phyloP scores from a whole-genome alignment of 1,140 invertebrate species.

The Homarus americanus region DNA sequence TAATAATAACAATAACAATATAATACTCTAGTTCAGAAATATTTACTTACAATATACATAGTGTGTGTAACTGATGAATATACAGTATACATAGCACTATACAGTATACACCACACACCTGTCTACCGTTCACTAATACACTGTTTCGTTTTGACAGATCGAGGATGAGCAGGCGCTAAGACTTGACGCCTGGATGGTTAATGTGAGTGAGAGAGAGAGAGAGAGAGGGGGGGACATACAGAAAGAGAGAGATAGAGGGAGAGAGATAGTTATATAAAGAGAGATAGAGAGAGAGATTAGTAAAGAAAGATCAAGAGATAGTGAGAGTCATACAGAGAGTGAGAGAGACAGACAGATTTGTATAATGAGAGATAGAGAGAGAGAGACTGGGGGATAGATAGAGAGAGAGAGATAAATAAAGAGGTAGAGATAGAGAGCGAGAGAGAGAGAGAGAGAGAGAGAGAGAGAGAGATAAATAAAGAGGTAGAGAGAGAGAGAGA shows the following conservation, averaged over 20 bases:
- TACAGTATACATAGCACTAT: neutral
- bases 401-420: neutral
- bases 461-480: too few relatives aligned
- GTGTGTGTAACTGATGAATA: neutral
- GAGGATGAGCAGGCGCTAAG: conserved; percentile 24
- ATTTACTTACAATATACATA: too few relatives aligned
- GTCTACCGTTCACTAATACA: too few relatives aligned
- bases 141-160: conserved; percentile 20
- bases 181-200: conserved; percentile 51
- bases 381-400: neutral
- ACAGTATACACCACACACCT: neutral
- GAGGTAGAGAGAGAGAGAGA: neutral
- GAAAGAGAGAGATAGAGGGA: neutral
- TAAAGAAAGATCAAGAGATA: neutral
- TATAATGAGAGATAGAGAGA: conserved; percentile 5
- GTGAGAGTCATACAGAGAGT: neutral
- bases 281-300: neutral
- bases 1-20: too few relatives aligned
- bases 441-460: neutral
- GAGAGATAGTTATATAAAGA: neutral
- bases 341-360: too few relatives aligned
- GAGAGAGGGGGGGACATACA: neutral
- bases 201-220: conserved; percentile 16
- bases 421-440: neutral
- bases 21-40: too few relatives aligned